Conservation (phyloP, 2,888 invertebrate genomes). For the Athetis lepigone region DNA sequence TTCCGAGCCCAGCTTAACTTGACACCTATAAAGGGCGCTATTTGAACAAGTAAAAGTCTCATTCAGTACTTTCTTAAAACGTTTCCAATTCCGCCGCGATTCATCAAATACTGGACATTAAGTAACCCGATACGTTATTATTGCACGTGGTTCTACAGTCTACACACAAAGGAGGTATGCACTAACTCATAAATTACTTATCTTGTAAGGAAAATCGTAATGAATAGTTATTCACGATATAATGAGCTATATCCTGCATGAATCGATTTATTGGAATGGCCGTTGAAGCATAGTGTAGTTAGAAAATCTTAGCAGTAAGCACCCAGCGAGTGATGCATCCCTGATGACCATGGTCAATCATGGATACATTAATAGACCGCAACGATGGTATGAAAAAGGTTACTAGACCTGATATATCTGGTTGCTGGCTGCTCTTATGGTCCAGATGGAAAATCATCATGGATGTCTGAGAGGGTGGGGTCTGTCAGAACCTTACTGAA, state of each 20-base stretch:
- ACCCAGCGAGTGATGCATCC: too few relatives aligned
- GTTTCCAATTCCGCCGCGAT: background rate
- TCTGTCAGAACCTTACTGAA: too few relatives aligned
- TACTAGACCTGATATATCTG: too few relatives aligned
- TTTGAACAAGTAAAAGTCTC: background rate
- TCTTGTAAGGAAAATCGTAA: slow-evolving; percentile 42
- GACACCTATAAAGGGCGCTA: background rate
- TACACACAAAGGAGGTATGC: background rate
- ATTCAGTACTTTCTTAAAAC: background rate
- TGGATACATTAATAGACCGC: too few relatives aligned
- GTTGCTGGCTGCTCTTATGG: too few relatives aligned
- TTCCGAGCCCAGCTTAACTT: background rate
- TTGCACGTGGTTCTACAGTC: slow-evolving; percentile 27
- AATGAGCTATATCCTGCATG: slow-evolving; percentile 29
- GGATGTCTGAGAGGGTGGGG: too few relatives aligned
- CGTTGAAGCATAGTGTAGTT: too few relatives aligned
- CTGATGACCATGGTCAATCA: too few relatives aligned
- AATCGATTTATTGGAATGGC: slow-evolving; percentile 23
- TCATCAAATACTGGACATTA: background rate
- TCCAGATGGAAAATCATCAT: too few relatives aligned
- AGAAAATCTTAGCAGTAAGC: too few relatives aligned
- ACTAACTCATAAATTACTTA: slow-evolving; percentile 28
- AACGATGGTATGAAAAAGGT: too few relatives aligned
- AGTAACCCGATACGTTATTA: slow-evolving; percentile 18
- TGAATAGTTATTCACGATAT: slow-evolving; percentile 27